Evolutionary conservation across 2,888 invertebrate species (phyloP).

Genomic region (Eupithecia pulchellata): DNA sequence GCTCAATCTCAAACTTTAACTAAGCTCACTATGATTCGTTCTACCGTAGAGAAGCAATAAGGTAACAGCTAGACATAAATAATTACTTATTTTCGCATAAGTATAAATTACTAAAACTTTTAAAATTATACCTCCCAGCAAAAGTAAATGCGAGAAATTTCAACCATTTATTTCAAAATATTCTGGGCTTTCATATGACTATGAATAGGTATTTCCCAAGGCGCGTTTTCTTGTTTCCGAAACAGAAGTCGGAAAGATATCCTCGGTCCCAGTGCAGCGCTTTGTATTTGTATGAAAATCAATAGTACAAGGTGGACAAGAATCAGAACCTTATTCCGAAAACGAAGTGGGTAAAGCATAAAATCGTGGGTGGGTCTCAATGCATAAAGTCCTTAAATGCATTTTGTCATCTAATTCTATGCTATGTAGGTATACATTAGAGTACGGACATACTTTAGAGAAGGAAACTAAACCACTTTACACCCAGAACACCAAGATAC

Average conservation of each 20-base stretch:
- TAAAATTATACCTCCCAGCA: neutral
- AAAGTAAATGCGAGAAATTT: neutral
- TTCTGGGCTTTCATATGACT: neutral
- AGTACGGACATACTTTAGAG: too few relatives aligned
- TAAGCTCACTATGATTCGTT: too few relatives aligned
- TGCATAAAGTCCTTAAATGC: too few relatives aligned
- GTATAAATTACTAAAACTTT: neutral
- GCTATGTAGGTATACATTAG: too few relatives aligned
- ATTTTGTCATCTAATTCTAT: too few relatives aligned
- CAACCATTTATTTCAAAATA: neutral
- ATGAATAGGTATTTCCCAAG: slow-evolving; percentile 4
- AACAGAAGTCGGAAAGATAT: slow-evolving; percentile 7
- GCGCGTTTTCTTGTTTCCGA: neutral
- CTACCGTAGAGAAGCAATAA: neutral
- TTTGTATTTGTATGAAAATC: slow-evolving; percentile 25
- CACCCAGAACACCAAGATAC: too few relatives aligned
- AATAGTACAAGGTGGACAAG: slow-evolving; percentile 26
- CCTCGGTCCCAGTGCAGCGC: slow-evolving; percentile 26
- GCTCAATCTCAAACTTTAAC: too few relatives aligned
- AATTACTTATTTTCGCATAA: neutral
- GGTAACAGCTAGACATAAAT: neutral
- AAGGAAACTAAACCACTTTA: too few relatives aligned
- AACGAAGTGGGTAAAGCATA: too few relatives aligned
- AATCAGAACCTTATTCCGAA: neutral
- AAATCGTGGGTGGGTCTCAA: too few relatives aligned